A percentile compares a stretch with the other conserved stretches of the same genome.
phyloP scores from a whole-genome alignment of 2,888 invertebrate genomes.

The Cheilosia grossa region DNA sequence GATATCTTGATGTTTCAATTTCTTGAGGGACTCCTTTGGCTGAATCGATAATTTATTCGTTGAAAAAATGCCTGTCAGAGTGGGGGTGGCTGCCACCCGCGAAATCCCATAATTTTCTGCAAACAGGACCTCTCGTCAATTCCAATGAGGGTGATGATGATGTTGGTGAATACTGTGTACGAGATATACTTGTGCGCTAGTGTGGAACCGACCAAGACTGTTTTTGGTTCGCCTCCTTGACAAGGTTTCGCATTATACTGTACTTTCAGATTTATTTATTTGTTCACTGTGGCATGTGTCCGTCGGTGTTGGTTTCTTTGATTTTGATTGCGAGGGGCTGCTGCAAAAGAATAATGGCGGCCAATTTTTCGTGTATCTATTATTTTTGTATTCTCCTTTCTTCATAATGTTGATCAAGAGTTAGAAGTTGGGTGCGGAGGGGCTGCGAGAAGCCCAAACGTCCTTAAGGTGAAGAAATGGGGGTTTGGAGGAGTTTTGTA shows the following conservation, averaged over 20 bases:
- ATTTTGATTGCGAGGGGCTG: conserved; percentile 12
- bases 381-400: conserved; percentile 21
- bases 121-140: conserved; percentile 68
- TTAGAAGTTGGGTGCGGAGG: conserved; percentile 15
- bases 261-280: not conserved
- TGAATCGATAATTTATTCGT: conserved; percentile 71
- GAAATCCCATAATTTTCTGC: conserved; percentile 71
- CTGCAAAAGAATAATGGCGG: conserved; percentile 66
- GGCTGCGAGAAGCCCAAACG: conserved; percentile 36
- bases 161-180: conserved; percentile 14
- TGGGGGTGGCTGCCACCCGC: conserved; percentile 51
- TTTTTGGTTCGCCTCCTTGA: conserved; percentile 42
- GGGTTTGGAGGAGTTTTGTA: conserved; percentile 4
- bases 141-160: conserved; percentile 38
- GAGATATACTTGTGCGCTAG: too few relatives aligned
- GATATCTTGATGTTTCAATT: conserved; percentile 71
- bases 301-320: conserved; percentile 41
- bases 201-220: conserved; percentile 56
- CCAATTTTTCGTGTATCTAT: conserved; percentile 68
- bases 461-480: not conserved
- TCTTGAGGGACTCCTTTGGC: conserved; percentile 39
- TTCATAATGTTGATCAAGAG: conserved; percentile 27
- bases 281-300: conserved; percentile 41
- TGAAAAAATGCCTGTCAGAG: not conserved
- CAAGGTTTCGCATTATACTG: conserved; percentile 37